Conservation (phyloP, 2,113 vertebrate genomes). For the Dromas ardeola region DNA sequence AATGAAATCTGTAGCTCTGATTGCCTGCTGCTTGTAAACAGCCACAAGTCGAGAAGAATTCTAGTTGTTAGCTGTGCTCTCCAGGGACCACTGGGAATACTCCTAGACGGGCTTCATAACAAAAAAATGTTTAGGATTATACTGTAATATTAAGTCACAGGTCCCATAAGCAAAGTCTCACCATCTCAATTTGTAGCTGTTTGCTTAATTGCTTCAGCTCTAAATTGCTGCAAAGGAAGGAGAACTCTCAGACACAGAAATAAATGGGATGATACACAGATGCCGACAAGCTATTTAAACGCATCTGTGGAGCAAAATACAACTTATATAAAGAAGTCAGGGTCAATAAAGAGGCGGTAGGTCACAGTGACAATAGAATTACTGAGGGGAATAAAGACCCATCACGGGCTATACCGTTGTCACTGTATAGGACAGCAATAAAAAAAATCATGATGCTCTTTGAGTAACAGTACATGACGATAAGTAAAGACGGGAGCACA, state of each 20-base stretch:
- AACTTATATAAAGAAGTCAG: background rate
- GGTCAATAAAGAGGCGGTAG: background rate
- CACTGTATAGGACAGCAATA: background rate
- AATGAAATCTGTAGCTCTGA: background rate
- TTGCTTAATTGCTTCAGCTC: background rate
- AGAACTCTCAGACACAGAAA: background rate
- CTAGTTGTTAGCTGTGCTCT: background rate
- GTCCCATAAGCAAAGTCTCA: background rate
- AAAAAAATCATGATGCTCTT: background rate
- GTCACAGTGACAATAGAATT: background rate
- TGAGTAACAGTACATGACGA: background rate
- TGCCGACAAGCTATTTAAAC: background rate
- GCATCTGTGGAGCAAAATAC: background rate
- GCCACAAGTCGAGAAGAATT: background rate
- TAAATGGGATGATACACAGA: background rate
- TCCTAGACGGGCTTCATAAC: background rate
- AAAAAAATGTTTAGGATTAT: background rate
- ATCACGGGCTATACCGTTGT: background rate
- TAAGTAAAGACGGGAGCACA: background rate
- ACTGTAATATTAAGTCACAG: background rate
- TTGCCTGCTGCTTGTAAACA: background rate
- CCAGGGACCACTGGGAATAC: background rate
- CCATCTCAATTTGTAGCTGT: background rate
- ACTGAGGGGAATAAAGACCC: background rate
- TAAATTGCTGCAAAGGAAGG: background rate